Conservation (phyloP, 2,888 invertebrate species). For the Nemotelus nigrinus region DNA sequence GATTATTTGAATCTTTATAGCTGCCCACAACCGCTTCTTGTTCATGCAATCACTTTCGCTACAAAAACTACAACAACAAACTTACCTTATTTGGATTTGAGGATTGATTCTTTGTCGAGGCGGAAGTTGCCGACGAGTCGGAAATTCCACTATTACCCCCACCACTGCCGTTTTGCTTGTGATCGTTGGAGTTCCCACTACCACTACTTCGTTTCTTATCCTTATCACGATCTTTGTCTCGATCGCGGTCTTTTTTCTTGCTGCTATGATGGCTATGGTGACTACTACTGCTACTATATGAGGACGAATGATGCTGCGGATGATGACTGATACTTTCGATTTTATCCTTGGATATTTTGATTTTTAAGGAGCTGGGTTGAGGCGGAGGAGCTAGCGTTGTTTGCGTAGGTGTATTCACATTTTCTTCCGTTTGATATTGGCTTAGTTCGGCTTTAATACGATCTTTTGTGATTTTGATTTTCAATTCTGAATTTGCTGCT, state of each 20-base stretch:
- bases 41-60: slow-evolving; percentile 13
- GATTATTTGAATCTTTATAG: too few species aligned
- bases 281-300: slow-evolving; percentile 44
- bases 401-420: slow-evolving; percentile 14
- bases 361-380: slow-evolving; percentile 71
- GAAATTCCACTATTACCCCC: slow-evolving; percentile 37
- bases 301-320: slow-evolving; percentile 46
- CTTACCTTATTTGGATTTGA: slow-evolving; percentile 57
- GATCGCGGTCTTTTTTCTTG: slow-evolving; percentile 61
- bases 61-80: slow-evolving; percentile 24
- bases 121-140: slow-evolving; percentile 48
- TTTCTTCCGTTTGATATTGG: slow-evolving; percentile 46
- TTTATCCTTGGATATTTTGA: slow-evolving; percentile 83
- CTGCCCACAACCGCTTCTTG: too few species aligned
- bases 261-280: slow-evolving; percentile 58
- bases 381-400: slow-evolving; percentile 52
- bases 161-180: slow-evolving; percentile 59
- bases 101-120: slow-evolving; percentile 51
- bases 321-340: slow-evolving; percentile 67
- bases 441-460: slow-evolving; percentile 69
- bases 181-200: slow-evolving; percentile 55
- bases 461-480: slow-evolving; percentile 85
- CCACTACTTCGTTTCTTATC: slow-evolving; percentile 58
- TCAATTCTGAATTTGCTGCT: slow-evolving; percentile 68
- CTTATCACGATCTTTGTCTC: slow-evolving; percentile 58